Percentiles rank a stretch among this genome's conserved stretches.
phyloP scores from a whole-genome alignment of 2,888 invertebrate species.

The Protonemura montana region DNA sequence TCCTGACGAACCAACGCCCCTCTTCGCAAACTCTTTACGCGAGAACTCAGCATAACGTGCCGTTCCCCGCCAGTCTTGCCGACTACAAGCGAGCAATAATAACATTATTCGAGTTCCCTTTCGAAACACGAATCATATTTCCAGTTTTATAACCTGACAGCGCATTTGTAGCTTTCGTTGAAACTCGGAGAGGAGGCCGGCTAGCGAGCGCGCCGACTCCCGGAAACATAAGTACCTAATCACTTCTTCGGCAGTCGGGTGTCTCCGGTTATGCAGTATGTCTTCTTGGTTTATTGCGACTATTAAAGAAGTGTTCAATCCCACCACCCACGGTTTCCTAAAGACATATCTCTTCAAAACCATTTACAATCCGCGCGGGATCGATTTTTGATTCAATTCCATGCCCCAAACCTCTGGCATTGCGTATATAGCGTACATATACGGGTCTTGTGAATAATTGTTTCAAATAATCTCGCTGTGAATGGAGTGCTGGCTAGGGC shows the following conservation, averaged over 20 bases:
- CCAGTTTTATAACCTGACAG: slow-evolving; percentile 40
- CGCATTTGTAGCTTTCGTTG: slow-evolving; percentile 31
- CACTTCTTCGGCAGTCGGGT: slow-evolving; percentile 31
- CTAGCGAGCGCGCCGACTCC: background rate
- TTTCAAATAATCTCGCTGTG: slow-evolving; percentile 32
- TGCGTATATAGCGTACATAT: slow-evolving; percentile 1
- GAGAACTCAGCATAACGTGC: background rate
- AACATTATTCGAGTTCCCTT: background rate
- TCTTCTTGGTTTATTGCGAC: slow-evolving; percentile 34
- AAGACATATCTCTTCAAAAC: slow-evolving; percentile 30
- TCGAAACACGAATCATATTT: slow-evolving; percentile 18
- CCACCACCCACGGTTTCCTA: slow-evolving; percentile 20
- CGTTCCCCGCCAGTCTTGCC: background rate
- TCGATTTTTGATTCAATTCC: slow-evolving; percentile 38
- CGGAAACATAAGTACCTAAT: slow-evolving; percentile 37
- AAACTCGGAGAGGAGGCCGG: background rate
- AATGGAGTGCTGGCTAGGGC: slow-evolving; percentile 13
- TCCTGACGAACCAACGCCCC: slow-evolving; percentile 7
- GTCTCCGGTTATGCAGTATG: slow-evolving; percentile 33
- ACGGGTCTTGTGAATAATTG: slow-evolving; percentile 32
- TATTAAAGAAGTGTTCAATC: slow-evolving; percentile 38
- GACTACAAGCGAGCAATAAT: background rate
- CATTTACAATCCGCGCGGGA: slow-evolving; percentile 1
- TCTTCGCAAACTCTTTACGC: background rate
- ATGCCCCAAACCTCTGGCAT: slow-evolving; percentile 1